Evolutionary conservation across 1,140 invertebrate species (phyloP).

Genomic region (Drosophila elegans): DNA sequence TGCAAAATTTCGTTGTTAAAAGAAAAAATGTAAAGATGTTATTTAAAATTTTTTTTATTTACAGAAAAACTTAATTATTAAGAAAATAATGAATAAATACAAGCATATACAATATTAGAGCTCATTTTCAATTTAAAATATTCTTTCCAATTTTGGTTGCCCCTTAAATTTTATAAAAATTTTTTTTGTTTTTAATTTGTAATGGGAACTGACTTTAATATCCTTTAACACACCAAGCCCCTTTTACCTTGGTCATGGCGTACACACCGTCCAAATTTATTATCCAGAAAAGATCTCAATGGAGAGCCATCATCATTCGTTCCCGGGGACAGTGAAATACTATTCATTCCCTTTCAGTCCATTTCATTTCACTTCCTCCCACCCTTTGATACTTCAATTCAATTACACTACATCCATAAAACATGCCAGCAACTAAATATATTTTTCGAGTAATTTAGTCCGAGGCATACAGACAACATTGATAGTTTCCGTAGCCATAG

Average conservation of each 20-base stretch:
- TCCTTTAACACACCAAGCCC: background rate
- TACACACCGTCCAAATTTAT: background rate
- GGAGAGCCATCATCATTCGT: background rate
- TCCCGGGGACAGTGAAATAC: constrained; percentile 16
- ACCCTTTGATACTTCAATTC: constrained; percentile 59
- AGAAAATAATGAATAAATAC: background rate
- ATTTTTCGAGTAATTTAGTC: constrained; percentile 45
- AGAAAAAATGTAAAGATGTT: no score
- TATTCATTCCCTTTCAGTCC: constrained; percentile 3
- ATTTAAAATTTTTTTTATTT: no score
- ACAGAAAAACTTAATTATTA: no score
- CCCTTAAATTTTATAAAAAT: no score
- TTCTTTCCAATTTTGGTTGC: no score
- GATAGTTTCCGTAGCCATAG: constrained; percentile 24
- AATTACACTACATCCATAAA: constrained; percentile 39
- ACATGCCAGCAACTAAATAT: constrained; percentile 37
- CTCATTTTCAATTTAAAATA: no score
- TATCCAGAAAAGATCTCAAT: background rate
- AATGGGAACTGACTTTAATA: no score
- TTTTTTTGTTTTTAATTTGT: no score
- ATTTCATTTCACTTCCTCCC: constrained; percentile 4
- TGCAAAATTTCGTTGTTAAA: no score
- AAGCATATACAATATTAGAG: no score
- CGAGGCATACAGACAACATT: constrained; percentile 6
- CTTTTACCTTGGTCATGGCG: background rate